Conservation (phyloP, 2,113 vertebrate genomes). For the Saguinus midas region DNA sequence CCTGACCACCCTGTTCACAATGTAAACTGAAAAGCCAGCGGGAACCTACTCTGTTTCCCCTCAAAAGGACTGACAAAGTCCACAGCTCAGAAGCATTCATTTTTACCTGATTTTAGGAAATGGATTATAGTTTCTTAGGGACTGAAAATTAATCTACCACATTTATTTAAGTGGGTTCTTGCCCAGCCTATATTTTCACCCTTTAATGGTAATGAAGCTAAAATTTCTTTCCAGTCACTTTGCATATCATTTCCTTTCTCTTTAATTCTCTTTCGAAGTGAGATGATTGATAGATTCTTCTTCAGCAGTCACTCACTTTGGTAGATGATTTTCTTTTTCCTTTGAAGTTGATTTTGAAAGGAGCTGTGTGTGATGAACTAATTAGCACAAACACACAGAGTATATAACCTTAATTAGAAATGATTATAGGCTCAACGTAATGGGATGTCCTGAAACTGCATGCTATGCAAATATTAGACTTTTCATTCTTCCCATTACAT, state of each 20-base stretch:
- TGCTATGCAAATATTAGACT: constrained; percentile 85
- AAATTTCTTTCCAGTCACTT: constrained; percentile 81
- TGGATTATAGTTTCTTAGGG: constrained; percentile 62
- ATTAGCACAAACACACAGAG: constrained; percentile 78
- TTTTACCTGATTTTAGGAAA: constrained; percentile 56
- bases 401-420: constrained; percentile 82
- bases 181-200: constrained; percentile 72
- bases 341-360: constrained; percentile 73
- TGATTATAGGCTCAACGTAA: constrained; percentile 80
- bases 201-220: constrained; percentile 79
- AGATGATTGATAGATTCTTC: constrained; percentile 73
- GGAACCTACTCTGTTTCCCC: neutral
- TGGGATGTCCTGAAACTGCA: constrained; percentile 85
- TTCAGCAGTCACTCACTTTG: constrained; percentile 73
- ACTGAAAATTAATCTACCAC: constrained; percentile 50
- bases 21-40: neutral
- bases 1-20: neutral
- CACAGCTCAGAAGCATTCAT: constrained; percentile 44
- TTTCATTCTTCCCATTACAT: constrained; percentile 84
- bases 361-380: constrained; percentile 78
- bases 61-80: constrained; percentile 36
- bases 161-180: constrained; percentile 69
- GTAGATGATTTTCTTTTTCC: constrained; percentile 78
- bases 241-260: constrained; percentile 82
- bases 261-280: constrained; percentile 79